Evolutionary conservation across 1,140 invertebrate genomes (phyloP), one percentile per base, ranked within the genome.

Genomic region (Bombus consobrinus): DNA sequence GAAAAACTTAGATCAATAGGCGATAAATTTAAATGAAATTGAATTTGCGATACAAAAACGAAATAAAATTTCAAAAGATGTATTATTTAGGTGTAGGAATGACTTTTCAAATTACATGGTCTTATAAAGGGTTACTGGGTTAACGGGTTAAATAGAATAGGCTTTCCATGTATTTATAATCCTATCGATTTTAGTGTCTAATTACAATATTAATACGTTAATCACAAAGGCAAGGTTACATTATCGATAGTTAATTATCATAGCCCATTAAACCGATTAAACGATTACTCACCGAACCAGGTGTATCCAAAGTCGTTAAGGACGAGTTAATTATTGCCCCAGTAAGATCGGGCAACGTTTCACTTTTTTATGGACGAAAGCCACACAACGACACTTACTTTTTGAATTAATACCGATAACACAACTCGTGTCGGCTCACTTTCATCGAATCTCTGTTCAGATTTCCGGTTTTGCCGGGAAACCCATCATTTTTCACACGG

Each of bases 221-320:
- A 84, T 84, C 71, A 80, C 41, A 79, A 84, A 79, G 53, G 8
- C 76, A 71, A 80, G 83, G 83, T 80, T 43, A 69, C 53, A 59
- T 69, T 69, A 69, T 84, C 64, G 47, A 79, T 41, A 32, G 64
- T 84, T 79, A 79, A 84, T 79, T 79, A 79, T 79, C 43, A 72
- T 80, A 34, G 57, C 34, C 72, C 68, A 77, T 85, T 88, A 85
- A 82, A 47, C 32, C 82, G 78, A 89, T 89, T 77, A 81, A 89
- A 82, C 81, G 88, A 87, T 89, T 89, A 89, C 88, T 89, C 85
- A 89, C 88, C 85, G 88, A 77, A 69, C 82, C 76, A 71, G 76
- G 74, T 76, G 84, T 66, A 73, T 82, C 80, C 71, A 64, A 64
- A 77, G 79, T 83, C 83, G 88, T 89, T 83, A 87, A 89, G 47